Conservation (phyloP, 2,888 invertebrate species). For the Tholera decimalis region DNA sequence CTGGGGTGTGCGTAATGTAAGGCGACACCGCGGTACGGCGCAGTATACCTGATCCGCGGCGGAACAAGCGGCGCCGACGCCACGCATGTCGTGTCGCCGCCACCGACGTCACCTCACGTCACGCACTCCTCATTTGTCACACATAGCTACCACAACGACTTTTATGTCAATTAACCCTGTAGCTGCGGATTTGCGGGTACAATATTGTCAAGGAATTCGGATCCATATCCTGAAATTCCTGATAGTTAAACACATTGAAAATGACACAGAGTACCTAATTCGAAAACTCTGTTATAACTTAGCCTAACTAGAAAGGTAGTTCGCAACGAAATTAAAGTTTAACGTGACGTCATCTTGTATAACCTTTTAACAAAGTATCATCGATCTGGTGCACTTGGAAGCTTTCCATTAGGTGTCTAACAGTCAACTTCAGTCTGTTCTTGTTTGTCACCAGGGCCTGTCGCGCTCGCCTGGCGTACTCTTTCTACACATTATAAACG, state of each 20-base stretch:
- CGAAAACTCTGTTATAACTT: background rate
- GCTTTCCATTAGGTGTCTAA: constrained; percentile 82
- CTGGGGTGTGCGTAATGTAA: constrained; percentile 71
- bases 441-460: constrained; percentile 77
- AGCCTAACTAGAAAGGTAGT: background rate
- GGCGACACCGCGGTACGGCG: constrained; percentile 72
- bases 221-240: constrained; percentile 3
- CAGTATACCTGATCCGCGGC: constrained; percentile 68
- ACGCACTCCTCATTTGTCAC: constrained; percentile 82
- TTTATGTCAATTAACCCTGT: constrained; percentile 56
- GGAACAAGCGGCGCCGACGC: constrained; percentile 46
- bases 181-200: constrained; percentile 34
- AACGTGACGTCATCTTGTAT: constrained; percentile 60
- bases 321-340: background rate
- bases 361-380: constrained; percentile 64
- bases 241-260: constrained; percentile 1
- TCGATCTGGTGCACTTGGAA: constrained; percentile 82
- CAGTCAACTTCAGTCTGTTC: constrained; percentile 79
- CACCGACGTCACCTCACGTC: constrained; percentile 70
- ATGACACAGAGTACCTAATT: background rate
- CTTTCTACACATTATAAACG: constrained; percentile 73
- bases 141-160: constrained; percentile 68
- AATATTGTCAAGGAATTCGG: constrained; percentile 9
- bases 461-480: constrained; percentile 72
- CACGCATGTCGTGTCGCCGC: constrained; percentile 37